Base-by-base conservation (phyloP, 2,113 vertebrate genomes). In the Bubo blakistoni region DNA sequence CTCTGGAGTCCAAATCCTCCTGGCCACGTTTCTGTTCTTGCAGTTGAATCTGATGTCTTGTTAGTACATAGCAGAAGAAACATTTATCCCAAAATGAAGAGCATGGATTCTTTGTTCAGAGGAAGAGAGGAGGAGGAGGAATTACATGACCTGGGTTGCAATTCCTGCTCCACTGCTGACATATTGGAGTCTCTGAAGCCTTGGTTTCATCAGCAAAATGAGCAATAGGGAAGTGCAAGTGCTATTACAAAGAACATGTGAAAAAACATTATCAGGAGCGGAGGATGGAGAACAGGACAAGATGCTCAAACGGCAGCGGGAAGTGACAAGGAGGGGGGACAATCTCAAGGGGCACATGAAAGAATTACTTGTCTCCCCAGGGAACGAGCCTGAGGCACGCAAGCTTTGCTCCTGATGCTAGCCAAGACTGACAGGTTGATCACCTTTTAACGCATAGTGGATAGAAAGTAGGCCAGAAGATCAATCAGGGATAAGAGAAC, bases 381-480 rank as follows among this genome's bases (percentile, higher is more conserved):
- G 87, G 74, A 89, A 80, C n/a, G 66, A 69, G 81, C 91, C 91
- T 80, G 62, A 94, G 92, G 91, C 78, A 91, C 52, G 80, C 46
- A 61, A 2, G 8, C 51, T 95, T 73, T 77, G 89, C 34, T 82
- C 62, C 79, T 22, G 52, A 63, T 84, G 61, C 91, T 49, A 7
- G 78, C 90, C 91, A 94, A 83, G 81, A 70, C 40, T 29, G 93
- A 88, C 71, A 92, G 73, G 70, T 63, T 92, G 81, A 74, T 66
- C 91, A 90, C 84, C 78, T 87, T 87, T 92, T 67, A 95, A 77
- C 2, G 4, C 2, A 3, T 4, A 76, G 36, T 32, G 32, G 62
- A 54, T 26, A 82, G 61, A 85, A 96, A 95, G 62, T 85, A 95
- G 96, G 94, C 36, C 93, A 95, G 70, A 51, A 91, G 90, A 90